phyloP scores from a whole-genome alignment of 2,888 invertebrate species.

The Peribatodes rhomboidaria region DNA sequence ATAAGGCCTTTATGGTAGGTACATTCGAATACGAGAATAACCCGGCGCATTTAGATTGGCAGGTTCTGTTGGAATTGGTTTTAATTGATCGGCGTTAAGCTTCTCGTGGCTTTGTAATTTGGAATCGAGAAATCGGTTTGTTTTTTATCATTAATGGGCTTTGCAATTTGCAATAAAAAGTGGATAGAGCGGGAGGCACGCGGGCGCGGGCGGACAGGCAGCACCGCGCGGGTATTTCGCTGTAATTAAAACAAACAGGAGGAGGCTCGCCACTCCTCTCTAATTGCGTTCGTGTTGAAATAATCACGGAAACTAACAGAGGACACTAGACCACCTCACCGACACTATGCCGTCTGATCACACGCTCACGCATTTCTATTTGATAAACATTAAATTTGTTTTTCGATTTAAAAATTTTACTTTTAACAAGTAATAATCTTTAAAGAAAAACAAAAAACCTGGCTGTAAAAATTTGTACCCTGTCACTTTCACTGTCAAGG shows the following conservation, averaged over 20 bases:
- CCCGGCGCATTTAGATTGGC: slow-evolving; percentile 32
- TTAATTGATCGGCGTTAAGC: slow-evolving; percentile 53
- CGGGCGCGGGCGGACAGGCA: slow-evolving; percentile 33
- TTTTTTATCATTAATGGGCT: slow-evolving; percentile 74
- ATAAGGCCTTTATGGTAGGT: not conserved
- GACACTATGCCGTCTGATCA: slow-evolving; percentile 38
- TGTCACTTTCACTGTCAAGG: too few relatives aligned
- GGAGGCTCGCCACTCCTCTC: slow-evolving; percentile 81
- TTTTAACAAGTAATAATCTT: too few relatives aligned
- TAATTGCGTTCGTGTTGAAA: slow-evolving; percentile 84
- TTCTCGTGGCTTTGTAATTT: slow-evolving; percentile 55
- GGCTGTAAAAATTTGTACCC: too few relatives aligned
- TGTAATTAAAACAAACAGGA: slow-evolving; percentile 86
- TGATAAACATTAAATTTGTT: too few relatives aligned
- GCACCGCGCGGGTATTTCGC: slow-evolving; percentile 73
- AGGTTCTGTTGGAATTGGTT: slow-evolving; percentile 49
- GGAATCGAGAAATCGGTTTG: slow-evolving; percentile 61
- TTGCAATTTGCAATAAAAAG: slow-evolving; percentile 80
- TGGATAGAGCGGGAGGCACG: slow-evolving; percentile 56
- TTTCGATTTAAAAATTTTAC: too few relatives aligned
- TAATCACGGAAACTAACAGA: slow-evolving; percentile 77
- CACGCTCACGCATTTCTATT: not conserved
- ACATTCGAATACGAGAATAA: slow-evolving; percentile 15
- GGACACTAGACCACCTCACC: slow-evolving; percentile 53
- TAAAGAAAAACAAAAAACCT: too few relatives aligned